phyloP scores from a whole-genome alignment of 2,888 invertebrate species.

The Spisula subtruncata region DNA sequence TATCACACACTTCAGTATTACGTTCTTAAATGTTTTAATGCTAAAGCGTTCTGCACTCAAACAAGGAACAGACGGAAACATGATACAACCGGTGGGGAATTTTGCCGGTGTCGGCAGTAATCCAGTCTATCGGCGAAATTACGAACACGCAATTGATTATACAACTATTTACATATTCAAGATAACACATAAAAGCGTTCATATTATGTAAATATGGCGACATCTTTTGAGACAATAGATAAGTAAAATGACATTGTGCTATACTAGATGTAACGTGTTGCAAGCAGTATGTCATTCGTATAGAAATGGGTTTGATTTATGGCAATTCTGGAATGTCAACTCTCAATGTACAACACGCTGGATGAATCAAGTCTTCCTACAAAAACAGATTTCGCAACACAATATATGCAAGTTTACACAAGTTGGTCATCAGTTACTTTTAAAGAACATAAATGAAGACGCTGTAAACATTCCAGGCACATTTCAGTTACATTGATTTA shows the following conservation, averaged over 20 bases:
- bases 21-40: not conserved
- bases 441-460: no score
- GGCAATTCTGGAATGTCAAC: no score
- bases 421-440: no score
- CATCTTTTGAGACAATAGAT: not conserved
- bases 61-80: not conserved
- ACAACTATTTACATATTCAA: not conserved
- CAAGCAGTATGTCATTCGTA: not conserved
- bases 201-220: not conserved
- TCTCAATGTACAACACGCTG: no score
- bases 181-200: not conserved
- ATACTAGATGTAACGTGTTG: not conserved
- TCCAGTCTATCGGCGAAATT: not conserved
- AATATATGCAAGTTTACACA: no score
- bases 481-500: no score
- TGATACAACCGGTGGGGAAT: not conserved
- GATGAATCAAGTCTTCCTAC: no score
- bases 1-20: not conserved
- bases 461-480: no score
- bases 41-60: not conserved
- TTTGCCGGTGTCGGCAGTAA: not conserved
- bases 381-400: no score
- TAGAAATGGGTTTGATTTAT: not conserved
- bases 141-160: not conserved
- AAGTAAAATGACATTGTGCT: no score